phyloP scores from a whole-genome alignment of 2,888 invertebrate genomes.

The Drosophila borealis region DNA sequence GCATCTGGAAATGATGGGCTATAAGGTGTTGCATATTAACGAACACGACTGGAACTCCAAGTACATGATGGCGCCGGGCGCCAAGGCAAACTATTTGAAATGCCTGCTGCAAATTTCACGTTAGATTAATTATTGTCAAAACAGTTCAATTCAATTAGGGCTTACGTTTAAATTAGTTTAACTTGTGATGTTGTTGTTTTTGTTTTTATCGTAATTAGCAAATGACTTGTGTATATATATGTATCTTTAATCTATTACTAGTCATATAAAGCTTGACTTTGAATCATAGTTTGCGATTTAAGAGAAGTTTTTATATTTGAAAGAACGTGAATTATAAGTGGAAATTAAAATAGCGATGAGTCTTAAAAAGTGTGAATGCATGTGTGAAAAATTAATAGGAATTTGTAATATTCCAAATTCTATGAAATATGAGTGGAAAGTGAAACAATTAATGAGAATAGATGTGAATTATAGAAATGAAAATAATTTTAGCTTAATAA shows the following conservation, averaged over 20 bases:
- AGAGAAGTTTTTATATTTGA: not conserved
- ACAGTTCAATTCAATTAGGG: not conserved
- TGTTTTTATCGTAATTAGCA: constrained; percentile 3
- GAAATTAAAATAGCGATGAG: not conserved
- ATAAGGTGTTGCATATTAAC: constrained; percentile 86
- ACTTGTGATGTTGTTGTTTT: constrained; percentile 6
- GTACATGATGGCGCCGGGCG: constrained; percentile 85
- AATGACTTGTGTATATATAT: not conserved
- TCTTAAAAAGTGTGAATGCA: not conserved
- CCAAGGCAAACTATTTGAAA: constrained; percentile 85
- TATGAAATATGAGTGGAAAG: not conserved
- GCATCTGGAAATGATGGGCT: constrained; percentile 88
- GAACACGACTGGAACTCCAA: constrained; percentile 86
- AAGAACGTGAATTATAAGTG: not conserved
- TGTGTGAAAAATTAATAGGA: not conserved
- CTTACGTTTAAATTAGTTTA: constrained; percentile 16
- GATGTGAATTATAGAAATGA: not conserved
- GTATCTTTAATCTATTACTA: constrained; percentile 1
- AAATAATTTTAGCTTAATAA: too few species aligned
- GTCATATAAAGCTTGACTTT: constrained; percentile 6
- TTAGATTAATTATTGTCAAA: constrained; percentile 12
- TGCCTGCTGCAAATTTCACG: constrained; percentile 80
- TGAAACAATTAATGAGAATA: not conserved
- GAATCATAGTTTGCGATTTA: not conserved
- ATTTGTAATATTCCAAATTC: not conserved